These are phyloP conservation scores for Nebria ingens DNA, from an alignment of 1,140 invertebrate genomes.

Conservation along the genomic window DNA sequence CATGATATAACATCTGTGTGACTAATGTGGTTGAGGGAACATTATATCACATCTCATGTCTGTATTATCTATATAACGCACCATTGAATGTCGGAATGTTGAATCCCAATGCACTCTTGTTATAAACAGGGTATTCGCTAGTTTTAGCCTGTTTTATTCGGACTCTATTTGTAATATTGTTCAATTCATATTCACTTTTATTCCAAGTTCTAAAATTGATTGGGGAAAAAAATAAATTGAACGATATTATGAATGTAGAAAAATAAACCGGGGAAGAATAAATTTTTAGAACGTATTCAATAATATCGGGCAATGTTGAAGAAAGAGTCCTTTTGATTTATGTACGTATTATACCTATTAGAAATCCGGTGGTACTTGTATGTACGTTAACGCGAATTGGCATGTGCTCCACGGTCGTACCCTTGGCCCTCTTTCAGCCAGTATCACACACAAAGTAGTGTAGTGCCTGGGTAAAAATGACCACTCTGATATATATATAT, in stretches of 20 bases:
- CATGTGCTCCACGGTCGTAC: not conserved
- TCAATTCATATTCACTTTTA: too few species aligned
- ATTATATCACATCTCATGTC: not conserved
- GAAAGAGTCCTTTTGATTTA: too few species aligned
- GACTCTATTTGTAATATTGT: too few species aligned
- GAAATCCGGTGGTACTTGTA: not conserved
- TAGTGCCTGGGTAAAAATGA: conserved; percentile 3
- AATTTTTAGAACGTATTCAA: too few species aligned
- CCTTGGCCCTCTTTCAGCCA: not conserved
- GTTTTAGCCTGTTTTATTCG: too few species aligned
- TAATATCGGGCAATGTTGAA: too few species aligned
- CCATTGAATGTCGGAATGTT: conserved; percentile 3
- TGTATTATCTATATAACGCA: not conserved
- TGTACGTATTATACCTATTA: not conserved
- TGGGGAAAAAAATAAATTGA: too few species aligned
- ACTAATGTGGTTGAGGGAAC: conserved; percentile 5
- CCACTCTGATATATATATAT: too few species aligned
- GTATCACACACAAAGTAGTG: not conserved
- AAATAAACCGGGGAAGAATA: too few species aligned
- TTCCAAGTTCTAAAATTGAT: too few species aligned
- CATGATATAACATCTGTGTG: conserved; percentile 2
- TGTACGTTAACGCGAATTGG: not conserved
- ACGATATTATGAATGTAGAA: too few species aligned
- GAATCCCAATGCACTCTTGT: not conserved
- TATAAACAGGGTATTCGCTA: too few species aligned